Percentiles rank a stretch among this genome's conserved stretches.
phyloP scores from a whole-genome alignment of 2,888 invertebrate genomes.

The Monochamus alternatus region DNA sequence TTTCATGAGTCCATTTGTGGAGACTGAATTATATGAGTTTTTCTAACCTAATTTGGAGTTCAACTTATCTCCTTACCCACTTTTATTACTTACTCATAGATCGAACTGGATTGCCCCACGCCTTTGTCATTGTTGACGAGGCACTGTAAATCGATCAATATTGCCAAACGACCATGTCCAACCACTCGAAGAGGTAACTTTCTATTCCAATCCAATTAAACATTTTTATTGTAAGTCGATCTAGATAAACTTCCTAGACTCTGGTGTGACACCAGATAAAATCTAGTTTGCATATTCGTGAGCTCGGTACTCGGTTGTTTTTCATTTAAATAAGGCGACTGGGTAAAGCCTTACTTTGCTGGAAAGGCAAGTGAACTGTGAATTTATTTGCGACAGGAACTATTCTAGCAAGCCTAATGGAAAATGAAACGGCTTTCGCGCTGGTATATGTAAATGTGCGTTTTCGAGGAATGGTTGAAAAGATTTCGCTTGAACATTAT shows the following conservation, averaged over 20 bases:
- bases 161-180: slow-evolving; percentile 15
- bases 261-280: slow-evolving; percentile 37
- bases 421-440: slow-evolving; percentile 15
- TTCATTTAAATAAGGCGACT: slow-evolving; percentile 38
- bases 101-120: background rate
- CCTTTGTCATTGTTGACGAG: background rate
- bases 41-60: background rate
- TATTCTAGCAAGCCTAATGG: slow-evolving; percentile 15
- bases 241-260: slow-evolving; percentile 33
- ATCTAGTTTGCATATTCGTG: slow-evolving; percentile 46
- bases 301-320: slow-evolving; percentile 37
- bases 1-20: too few species aligned
- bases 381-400: slow-evolving; percentile 20
- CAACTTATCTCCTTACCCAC: background rate
- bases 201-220: slow-evolving; percentile 33
- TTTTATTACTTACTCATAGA: background rate
- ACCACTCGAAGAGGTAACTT: slow-evolving; percentile 8
- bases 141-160: slow-evolving; percentile 15
- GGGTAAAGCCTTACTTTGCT: slow-evolving; percentile 20
- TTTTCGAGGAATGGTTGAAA: background rate
- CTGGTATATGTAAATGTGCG: slow-evolving; percentile 1
- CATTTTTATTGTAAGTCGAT: slow-evolving; percentile 29
- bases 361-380: slow-evolving; percentile 16
- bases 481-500: background rate
- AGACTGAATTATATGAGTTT: background rate